These are phyloP conservation scores for Paraescarpia echinospica DNA, from an alignment of 1,140 invertebrate species.

Conservation along the genomic window DNA sequence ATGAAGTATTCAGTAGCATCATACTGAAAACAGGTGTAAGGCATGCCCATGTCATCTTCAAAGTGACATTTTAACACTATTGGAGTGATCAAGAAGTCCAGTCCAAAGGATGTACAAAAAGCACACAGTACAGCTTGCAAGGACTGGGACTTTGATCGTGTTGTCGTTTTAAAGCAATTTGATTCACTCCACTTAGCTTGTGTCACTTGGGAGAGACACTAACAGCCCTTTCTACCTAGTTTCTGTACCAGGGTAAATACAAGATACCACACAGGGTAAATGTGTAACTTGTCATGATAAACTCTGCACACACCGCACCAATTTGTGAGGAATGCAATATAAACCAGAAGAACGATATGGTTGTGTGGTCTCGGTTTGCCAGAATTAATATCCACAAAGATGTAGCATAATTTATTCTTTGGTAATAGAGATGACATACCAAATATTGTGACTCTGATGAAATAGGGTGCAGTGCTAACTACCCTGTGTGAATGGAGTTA, in stretches of 20 bases:
- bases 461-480: not conserved
- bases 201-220: not conserved
- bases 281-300: too few relatives aligned
- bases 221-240: too few relatives aligned
- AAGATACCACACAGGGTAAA: too few relatives aligned
- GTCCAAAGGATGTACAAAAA: not conserved
- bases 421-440: not conserved
- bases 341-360: too few relatives aligned
- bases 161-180: not conserved
- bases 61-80: not conserved
- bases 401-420: not conserved
- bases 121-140: not conserved
- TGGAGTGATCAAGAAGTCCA: not conserved
- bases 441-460: not conserved
- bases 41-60: not conserved
- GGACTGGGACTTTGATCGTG: not conserved
- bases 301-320: too few relatives aligned
- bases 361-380: too few relatives aligned
- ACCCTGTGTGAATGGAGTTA: not conserved
- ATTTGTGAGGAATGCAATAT: too few relatives aligned
- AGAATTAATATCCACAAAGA: not conserved
- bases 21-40: not conserved
- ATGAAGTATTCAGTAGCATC: not conserved
- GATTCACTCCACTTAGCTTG: not conserved
- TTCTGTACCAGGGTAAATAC: too few relatives aligned